Base-by-base conservation (phyloP, 1,140 invertebrate genomes). In the Mactra quadrangularis region DNA sequence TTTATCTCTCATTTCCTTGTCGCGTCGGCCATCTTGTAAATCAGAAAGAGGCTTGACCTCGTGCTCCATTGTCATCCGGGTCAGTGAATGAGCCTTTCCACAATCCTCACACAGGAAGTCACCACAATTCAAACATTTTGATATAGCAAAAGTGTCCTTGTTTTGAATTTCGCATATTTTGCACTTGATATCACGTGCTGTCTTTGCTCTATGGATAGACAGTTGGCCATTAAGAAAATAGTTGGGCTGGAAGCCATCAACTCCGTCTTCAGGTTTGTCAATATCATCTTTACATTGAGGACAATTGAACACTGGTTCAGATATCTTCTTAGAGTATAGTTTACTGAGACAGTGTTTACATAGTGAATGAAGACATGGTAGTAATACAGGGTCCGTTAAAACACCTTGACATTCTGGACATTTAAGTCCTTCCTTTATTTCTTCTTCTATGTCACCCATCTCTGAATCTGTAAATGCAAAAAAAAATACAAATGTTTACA, bases 61-160 rank as follows among this genome's bases (percentile, higher is more conserved):
- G 35, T 82, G 79, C n/a, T 72, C 60, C 25, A 82, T 60, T 19
- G 79, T 82, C 79, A 82, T 82, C 15, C 79, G 68, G 4, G 79
- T 82, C n/a, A 74, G 25, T 11, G 55, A 62, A 62, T 82, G 79
- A 41, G 70, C 79, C 27, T 82, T 82, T 13, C 79, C 71, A 55
- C 79, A 82, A 66, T 82, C 79, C 31, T 74, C 68, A 47, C 79
- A 82, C 13, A 82, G 68, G 55, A 82, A 82, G 52, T 82, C 79
- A 6, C 79, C 79, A 45, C 79, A 82, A 47, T 47, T 75, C 7
- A 82, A 53, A 82, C 79, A 82, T 74, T 74, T 82, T 9, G 53
- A 38, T 17, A 38, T 50, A 31, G 79, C 79, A 66, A 82, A 82
- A 0, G 27, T 82, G 70, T 82, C 79, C 17, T 74, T 72, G 29